These are phyloP conservation scores for Virgularia gustaviana DNA, from an alignment of 92 coral and sea anemone species.

Conservation along the genomic window DNA sequence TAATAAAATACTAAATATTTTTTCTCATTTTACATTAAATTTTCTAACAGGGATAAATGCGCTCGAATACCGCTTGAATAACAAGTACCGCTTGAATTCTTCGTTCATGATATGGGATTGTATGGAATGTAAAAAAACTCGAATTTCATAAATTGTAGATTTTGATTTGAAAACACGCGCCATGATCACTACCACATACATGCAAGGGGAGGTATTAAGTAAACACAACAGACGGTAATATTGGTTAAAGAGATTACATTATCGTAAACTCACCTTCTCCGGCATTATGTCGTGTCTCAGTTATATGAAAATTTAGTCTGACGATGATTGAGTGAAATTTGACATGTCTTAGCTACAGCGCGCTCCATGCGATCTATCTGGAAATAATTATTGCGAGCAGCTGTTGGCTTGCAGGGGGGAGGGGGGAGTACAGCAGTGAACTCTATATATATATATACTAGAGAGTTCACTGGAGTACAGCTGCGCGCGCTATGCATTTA, in stretches of 20 bases:
- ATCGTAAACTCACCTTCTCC: conserved; percentile 25
- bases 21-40: too few species aligned
- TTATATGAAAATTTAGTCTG: not conserved
- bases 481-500: too few species aligned
- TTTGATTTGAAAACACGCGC: not conserved
- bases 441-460: too few species aligned
- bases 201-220: not conserved
- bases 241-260: not conserved
- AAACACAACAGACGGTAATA: not conserved
- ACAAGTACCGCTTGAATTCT: too few species aligned
- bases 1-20: too few species aligned
- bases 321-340: not conserved
- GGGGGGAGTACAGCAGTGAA: not conserved
- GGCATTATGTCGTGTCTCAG: conserved; percentile 15
- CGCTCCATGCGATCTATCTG: not conserved
- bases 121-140: too few species aligned
- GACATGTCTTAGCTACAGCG: not conserved
- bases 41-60: too few species aligned
- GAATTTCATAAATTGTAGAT: too few species aligned
- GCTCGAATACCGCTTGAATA: too few species aligned
- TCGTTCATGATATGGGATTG: too few species aligned
- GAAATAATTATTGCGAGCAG: too few species aligned
- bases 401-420: conserved; percentile 7
- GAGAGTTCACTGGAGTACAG: too few species aligned
- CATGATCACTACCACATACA: not conserved